Evolutionary conservation across 2,113 vertebrate species (phyloP), one percentile per base, ranked within the genome.

Genomic region (Sisor rabdophorus): DNA sequence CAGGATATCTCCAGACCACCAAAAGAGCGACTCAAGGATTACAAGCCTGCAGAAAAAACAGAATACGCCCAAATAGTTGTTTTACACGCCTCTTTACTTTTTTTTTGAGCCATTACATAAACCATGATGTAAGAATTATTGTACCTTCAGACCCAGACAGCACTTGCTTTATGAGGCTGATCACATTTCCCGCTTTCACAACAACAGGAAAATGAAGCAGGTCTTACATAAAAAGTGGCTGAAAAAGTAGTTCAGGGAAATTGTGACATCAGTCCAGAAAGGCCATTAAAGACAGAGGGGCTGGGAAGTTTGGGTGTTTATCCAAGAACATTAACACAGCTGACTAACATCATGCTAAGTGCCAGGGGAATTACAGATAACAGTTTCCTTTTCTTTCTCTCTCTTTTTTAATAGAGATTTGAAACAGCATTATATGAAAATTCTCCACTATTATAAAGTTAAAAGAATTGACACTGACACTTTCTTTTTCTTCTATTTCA

Each of bases 311-410:
- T 71, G 56, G 50, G 76, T 71, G 50, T 75, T 59, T 78, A 50
- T 72, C 58, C 36, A 26, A 67, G 68, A 77, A 73, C 69, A 61
- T 71, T 50, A 71, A 53, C 73, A 82, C 89, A 90, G 88, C 89
- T 90, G 89, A 75, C 83, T 68, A 85, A 47, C 86, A 85, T 90
- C 89, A 88, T 15, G 10, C 80, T 11, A 63, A 81, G 26, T 55
- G 76, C 65, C 71, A 71, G 28, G 67, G 71, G 80, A 52, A 71
- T 72, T 54, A 47, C 50, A 71, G 59, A 36, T 4, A 36, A 36
- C 32, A 36, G 32, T 36, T 36, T 36, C 32, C 32, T 36, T 3
- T 36, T 71, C 56, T 75, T 67, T 84, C 63, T 53, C 50, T 79
- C 75, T 61, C 40, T 60, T 55, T 74, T 68, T 64, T 2, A 47